These are phyloP conservation scores for Nomada flava DNA, from an alignment of 2,888 invertebrate genomes.

Conservation along the genomic window DNA sequence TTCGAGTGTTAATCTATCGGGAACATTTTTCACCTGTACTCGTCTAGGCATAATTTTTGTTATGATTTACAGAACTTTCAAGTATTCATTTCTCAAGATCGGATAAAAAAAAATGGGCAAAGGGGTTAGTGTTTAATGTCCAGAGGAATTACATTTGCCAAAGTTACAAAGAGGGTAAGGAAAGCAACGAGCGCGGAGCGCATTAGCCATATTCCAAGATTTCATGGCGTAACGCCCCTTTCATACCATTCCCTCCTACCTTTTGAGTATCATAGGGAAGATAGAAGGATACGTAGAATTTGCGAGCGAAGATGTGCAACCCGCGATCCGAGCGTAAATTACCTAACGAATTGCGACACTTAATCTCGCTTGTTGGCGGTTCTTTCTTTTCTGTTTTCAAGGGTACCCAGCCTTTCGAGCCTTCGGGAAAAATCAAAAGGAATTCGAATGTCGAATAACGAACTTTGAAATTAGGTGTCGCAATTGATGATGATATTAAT, in stretches of 20 bases:
- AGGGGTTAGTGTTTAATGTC: constrained; percentile 32
- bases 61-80: no score
- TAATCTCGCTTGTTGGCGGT: constrained; percentile 30
- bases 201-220: constrained; percentile 80
- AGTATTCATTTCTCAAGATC: no score
- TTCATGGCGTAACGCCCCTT: constrained; percentile 84
- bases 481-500: no score
- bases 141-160: constrained; percentile 12
- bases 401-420: no score
- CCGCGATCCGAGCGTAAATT: constrained; percentile 73
- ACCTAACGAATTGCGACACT: constrained; percentile 61
- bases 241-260: constrained; percentile 67
- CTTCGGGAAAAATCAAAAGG: no score
- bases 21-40: no score
- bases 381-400: constrained; percentile 3
- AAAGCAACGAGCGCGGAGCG: constrained; percentile 49
- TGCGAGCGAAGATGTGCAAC: constrained; percentile 23
- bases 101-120: neutral
- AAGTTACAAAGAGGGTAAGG: constrained; percentile 14
- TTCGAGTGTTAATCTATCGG: no score
- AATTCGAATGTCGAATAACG: no score
- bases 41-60: no score
- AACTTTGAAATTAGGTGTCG: no score
- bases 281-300: constrained; percentile 56
- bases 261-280: constrained; percentile 69